phyloP scores from a whole-genome alignment of 2,888 invertebrate genomes.

The Dolichomitus sp. region DNA sequence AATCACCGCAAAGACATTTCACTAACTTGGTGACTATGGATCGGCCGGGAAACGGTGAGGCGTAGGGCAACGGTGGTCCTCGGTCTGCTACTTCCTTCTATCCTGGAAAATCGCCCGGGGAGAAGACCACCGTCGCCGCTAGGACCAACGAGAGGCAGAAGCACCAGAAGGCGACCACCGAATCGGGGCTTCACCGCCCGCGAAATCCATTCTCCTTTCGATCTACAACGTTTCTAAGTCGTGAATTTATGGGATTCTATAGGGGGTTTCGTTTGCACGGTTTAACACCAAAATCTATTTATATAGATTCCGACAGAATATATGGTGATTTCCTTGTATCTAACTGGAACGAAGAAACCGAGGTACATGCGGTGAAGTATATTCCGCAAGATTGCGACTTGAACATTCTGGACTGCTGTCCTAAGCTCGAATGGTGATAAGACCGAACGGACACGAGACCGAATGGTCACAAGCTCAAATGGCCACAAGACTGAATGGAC shows the following conservation, averaged over 20 bases:
- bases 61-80: constrained; percentile 23
- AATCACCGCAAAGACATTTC: constrained; percentile 85
- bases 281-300: constrained; percentile 63
- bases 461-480: too few species aligned
- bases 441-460: too few species aligned
- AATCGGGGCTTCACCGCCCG: constrained; percentile 32
- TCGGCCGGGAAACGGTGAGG: constrained; percentile 69
- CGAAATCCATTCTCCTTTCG: constrained; percentile 49
- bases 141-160: constrained; percentile 39
- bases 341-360: neutral
- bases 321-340: constrained; percentile 22
- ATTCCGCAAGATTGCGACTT: neutral
- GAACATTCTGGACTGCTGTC: neutral
- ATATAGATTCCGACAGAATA: constrained; percentile 42
- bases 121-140: constrained; percentile 61
- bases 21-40: constrained; percentile 81
- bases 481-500: too few species aligned
- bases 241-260: constrained; percentile 70
- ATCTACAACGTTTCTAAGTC: constrained; percentile 68
- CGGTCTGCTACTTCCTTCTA: constrained; percentile 53
- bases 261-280: constrained; percentile 41
- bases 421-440: too few species aligned
- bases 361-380: too few species aligned
- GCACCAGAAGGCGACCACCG: constrained; percentile 45
- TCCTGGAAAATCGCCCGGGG: constrained; percentile 61